Evolutionary conservation across 2,888 invertebrate genomes (phyloP), one percentile per base, ranked within the genome.

Genomic region (Pristionchus entomophagus): DNA sequence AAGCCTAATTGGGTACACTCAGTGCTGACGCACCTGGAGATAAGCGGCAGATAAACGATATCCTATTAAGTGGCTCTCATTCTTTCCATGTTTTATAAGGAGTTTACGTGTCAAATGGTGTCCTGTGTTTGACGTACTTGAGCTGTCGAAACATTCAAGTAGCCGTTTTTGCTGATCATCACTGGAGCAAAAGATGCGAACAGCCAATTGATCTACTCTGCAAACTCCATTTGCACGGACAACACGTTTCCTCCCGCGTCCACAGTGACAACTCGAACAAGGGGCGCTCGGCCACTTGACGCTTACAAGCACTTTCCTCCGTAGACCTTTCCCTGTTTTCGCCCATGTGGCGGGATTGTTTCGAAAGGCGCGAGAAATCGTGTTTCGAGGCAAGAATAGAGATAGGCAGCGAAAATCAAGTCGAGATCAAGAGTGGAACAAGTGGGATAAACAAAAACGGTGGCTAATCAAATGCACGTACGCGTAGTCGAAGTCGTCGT

Each of bases 401-500:
- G 45, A 14, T 6, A 14, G 6, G 45, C 45, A 45, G 45, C 6
- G 45, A 45, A 45, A 45, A 45, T 45, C n/a, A 45, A 14, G n/a
- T n/a, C 6, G 22, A 56, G 26, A 14, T 62, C 29, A 62, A 32
- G 62, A 32, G 29, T 4, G 5, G 32, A 2, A 62, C 10, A 32
- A 10, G 51, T 19, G 32, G 22, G 56, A 10, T 4, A 81, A 41
- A 32, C 4, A 14, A 26, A 29, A n/a, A 12, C n/a, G n/a, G n/a
- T n/a, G n/a, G n/a, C n/a, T n/a, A n/a, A n/a, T n/a, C n/a, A n/a
- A n/a, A n/a, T n/a, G 32, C 17, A 84, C 83, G 19, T 49, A 84
- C 83, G 32, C 49, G 38, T 84, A 49, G 45, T 84, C 45, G 14
- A 84, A 49, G 65, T 84, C 83, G 35, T 84, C 83, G 35, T 82